phyloP scores from a whole-genome alignment of 2,797 vertebrate species.

The Gila robusta region DNA sequence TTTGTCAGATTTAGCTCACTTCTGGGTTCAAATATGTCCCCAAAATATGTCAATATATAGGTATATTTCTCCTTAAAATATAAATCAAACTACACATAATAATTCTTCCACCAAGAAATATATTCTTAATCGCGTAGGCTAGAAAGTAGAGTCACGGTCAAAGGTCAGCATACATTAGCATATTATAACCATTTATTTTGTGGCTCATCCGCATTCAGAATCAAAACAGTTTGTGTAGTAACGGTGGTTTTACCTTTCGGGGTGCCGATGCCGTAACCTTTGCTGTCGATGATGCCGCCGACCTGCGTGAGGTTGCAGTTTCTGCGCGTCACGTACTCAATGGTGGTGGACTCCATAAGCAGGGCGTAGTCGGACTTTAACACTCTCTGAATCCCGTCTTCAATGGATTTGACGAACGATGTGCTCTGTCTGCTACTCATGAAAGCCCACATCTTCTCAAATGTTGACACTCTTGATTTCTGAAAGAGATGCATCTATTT shows the following conservation, averaged over 20 bases:
- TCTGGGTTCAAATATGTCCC: not conserved
- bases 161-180: not conserved
- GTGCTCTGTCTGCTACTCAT: slow-evolving; percentile 97
- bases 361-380: slow-evolving; percentile 95
- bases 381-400: slow-evolving; percentile 95
- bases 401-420: slow-evolving; percentile 93
- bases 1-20: not conserved
- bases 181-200: not conserved
- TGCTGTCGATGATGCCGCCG: slow-evolving; percentile 95
- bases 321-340: slow-evolving; percentile 93
- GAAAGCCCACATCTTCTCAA: slow-evolving; percentile 99
- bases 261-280: slow-evolving; percentile 97
- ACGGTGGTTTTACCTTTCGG: slow-evolving; percentile 87
- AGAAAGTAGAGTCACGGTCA: not conserved
- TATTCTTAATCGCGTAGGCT: not conserved
- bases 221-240: not conserved
- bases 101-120: not conserved
- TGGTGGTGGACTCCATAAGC: slow-evolving; percentile 97
- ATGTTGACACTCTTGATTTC: slow-evolving; percentile 98
- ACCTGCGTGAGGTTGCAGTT: slow-evolving; percentile 99
- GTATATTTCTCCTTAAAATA: not conserved
- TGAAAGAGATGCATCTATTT: slow-evolving; percentile 64
- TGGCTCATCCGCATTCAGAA: not conserved
- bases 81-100: not conserved
- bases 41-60: not conserved